These are phyloP conservation scores for Oceanodroma tethys DNA, from an alignment of 2,113 vertebrate species.

Conservation along the genomic window DNA sequence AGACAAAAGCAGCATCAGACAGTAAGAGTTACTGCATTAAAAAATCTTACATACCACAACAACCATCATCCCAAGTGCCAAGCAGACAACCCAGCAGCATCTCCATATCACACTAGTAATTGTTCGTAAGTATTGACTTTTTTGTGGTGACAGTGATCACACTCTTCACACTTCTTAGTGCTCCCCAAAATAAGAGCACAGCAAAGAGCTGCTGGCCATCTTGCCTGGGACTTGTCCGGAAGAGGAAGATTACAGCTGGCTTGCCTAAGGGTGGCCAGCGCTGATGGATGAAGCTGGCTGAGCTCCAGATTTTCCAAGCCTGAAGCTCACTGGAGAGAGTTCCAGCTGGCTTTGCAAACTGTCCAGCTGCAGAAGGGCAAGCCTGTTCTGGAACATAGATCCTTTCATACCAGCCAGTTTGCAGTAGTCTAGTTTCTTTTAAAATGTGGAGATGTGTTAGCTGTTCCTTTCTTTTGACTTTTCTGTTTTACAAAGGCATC, in stretches of 20 bases:
- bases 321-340: constrained; percentile 18
- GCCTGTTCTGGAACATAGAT: neutral
- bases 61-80: neutral
- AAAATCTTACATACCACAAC: neutral
- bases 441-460: neutral
- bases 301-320: constrained; percentile 37
- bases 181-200: neutral
- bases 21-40: neutral
- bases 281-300: constrained; percentile 31
- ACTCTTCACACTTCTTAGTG: neutral
- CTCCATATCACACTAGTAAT: neutral
- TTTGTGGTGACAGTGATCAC: neutral
- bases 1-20: neutral
- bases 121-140: neutral
- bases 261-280: neutral
- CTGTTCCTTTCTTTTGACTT: neutral
- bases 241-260: constrained; percentile 47
- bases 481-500: neutral
- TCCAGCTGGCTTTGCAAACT: constrained; percentile 57
- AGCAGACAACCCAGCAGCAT: neutral
- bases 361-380: constrained; percentile 53
- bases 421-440: neutral
- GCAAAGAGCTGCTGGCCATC: neutral
- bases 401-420: neutral
- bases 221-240: neutral